A percentile compares a stretch with the other conserved stretches of the same genome.
phyloP scores from a whole-genome alignment of 2,888 invertebrate genomes.

The Eurytoma adleriae region DNA sequence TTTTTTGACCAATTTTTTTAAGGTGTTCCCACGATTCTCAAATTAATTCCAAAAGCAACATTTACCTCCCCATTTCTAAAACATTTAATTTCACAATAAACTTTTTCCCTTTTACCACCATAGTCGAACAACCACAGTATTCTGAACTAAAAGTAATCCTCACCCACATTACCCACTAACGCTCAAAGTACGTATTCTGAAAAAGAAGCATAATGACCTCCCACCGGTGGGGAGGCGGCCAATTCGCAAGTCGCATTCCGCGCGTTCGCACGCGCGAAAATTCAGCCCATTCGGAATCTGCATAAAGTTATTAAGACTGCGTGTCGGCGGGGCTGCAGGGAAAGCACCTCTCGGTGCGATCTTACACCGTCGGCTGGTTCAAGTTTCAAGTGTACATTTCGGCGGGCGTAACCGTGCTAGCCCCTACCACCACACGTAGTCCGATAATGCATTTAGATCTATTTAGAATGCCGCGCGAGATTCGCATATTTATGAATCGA shows the following conservation, averaged over 20 bases:
- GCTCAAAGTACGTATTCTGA: too few relatives aligned
- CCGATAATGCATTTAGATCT: conserved; percentile 59
- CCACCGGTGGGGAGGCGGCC: not conserved
- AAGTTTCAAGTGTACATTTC: conserved; percentile 16
- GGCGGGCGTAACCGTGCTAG: not conserved
- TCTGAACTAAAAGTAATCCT: too few relatives aligned
- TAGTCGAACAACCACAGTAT: too few relatives aligned
- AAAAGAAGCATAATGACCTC: not conserved
- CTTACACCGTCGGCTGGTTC: conserved; percentile 3
- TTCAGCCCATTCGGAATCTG: conserved; percentile 3
- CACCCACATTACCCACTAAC: too few relatives aligned
- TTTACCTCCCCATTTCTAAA: not conserved
- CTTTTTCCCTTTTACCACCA: too few relatives aligned
- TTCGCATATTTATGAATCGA: conserved; percentile 64
- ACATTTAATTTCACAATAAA: not conserved
- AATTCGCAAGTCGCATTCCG: too few relatives aligned
- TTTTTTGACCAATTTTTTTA: too few relatives aligned
- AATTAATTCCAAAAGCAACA: too few relatives aligned
- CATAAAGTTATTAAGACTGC: conserved; percentile 36
- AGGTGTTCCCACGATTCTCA: not conserved
- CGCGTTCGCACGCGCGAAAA: not conserved
- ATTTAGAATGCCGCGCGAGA: conserved; percentile 61
- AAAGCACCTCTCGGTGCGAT: not conserved
- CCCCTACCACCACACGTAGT: not conserved
- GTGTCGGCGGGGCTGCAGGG: not conserved